Conservation (phyloP, 2,113 vertebrate species). For the Labeo catla region DNA sequence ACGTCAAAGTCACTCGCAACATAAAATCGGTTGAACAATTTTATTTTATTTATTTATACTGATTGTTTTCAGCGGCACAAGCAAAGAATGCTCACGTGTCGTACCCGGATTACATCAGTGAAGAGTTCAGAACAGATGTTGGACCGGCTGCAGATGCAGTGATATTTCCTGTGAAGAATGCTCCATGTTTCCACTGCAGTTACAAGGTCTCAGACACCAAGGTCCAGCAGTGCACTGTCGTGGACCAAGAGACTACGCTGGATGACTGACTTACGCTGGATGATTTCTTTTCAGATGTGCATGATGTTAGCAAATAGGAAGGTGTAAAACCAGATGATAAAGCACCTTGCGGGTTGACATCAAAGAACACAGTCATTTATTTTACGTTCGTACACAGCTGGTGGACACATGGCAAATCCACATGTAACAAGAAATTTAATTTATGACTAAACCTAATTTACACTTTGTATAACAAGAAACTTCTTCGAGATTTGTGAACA, state of each 20-base stretch:
- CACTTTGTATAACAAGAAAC: background rate
- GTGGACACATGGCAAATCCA: constrained; percentile 8
- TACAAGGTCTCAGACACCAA: background rate
- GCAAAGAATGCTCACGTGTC: constrained; percentile 9
- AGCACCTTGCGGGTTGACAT: background rate
- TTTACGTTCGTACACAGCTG: background rate
- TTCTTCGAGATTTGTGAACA: background rate
- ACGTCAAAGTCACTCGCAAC: background rate
- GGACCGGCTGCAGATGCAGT: constrained; percentile 52
- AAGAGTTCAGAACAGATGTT: constrained; percentile 50
- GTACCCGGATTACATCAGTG: constrained; percentile 37
- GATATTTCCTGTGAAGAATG: constrained; percentile 53
- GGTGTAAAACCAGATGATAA: constrained; percentile 25
- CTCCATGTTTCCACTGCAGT: constrained; percentile 38
- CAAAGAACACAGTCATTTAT: background rate
- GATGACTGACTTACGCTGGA: background rate
- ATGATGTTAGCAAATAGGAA: background rate
- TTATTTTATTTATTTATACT: background rate
- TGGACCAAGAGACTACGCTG: background rate
- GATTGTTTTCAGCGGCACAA: background rate
- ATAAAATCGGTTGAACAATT: background rate
- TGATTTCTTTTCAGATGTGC: background rate
- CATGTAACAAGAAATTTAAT: background rate
- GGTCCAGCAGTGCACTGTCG: background rate
- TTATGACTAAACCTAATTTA: background rate